Percentiles rank a stretch among this genome's conserved stretches.
These are phyloP conservation scores for Lacanobia oleracea DNA, from an alignment of 2,888 invertebrate species.

Conservation along the genomic window DNA sequence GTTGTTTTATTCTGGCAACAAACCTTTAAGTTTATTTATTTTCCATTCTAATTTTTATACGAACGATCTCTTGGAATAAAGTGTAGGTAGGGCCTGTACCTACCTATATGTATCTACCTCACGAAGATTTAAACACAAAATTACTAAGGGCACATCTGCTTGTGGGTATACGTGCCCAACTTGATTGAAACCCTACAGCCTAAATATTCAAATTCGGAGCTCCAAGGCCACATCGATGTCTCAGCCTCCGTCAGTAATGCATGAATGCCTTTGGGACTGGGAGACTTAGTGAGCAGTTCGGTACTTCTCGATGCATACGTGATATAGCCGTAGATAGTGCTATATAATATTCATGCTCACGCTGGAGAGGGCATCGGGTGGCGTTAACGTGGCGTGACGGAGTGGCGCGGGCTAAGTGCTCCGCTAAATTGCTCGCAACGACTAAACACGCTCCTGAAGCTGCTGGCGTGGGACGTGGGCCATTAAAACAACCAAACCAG, in stretches of 20 bases:
- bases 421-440: conserved; percentile 80
- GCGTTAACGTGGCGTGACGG: conserved; percentile 79
- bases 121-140: conserved; percentile 5
- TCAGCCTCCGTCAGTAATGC: conserved; percentile 50
- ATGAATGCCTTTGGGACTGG: conserved; percentile 54
- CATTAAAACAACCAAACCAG: conserved; percentile 58
- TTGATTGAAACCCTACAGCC: conserved; percentile 45
- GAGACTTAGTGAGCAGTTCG: conserved; percentile 53
- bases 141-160: conserved; percentile 36
- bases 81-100: no score
- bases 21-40: conserved; percentile 3
- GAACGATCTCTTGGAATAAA: background rate
- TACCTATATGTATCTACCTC: background rate
- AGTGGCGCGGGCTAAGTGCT: conserved; percentile 80
- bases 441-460: conserved; percentile 69
- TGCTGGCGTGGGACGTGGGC: conserved; percentile 48
- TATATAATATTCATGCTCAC: conserved; percentile 68
- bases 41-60: background rate
- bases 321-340: conserved; percentile 54
- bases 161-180: conserved; percentile 18
- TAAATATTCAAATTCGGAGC: conserved; percentile 52
- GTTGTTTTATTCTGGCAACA: conserved; percentile 7
- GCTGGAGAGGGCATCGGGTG: conserved; percentile 70
- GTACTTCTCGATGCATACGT: conserved; percentile 52
- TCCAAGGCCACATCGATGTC: conserved; percentile 41